phyloP scores from a whole-genome alignment of 2,113 vertebrate genomes.

The Trichechus manatus region DNA sequence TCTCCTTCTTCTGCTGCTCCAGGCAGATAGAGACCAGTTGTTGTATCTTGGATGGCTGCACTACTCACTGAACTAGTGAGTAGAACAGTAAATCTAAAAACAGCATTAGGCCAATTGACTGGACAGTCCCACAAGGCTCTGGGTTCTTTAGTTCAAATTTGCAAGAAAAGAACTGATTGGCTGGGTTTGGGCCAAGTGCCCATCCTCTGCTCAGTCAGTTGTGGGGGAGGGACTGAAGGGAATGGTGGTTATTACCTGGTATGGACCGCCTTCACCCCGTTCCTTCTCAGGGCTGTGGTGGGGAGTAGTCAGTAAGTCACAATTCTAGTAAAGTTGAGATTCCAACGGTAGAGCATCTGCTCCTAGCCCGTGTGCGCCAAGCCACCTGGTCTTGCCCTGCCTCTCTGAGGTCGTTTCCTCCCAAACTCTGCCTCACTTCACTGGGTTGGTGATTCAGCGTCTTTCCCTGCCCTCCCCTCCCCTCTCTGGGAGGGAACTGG shows the following conservation, averaged over 20 bases:
- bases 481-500: background rate
- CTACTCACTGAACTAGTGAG: too few relatives aligned
- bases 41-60: background rate
- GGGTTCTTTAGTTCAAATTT: slow-evolving; percentile 18
- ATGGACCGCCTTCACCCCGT: background rate
- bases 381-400: background rate
- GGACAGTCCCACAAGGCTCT: background rate
- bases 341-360: background rate
- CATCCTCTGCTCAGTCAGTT: background rate
- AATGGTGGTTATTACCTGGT: background rate
- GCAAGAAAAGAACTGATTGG: slow-evolving; percentile 12
- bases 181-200: background rate
- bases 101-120: background rate
- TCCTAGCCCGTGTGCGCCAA: background rate
- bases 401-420: background rate
- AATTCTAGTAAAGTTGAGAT: background rate
- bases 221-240: background rate
- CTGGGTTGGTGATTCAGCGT: background rate
- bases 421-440: background rate
- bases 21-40: background rate
- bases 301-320: background rate
- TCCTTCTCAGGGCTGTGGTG: background rate
- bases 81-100: too few relatives aligned
- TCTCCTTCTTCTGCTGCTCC: background rate
- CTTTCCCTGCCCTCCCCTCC: background rate